Percentiles rank a stretch among this genome's conserved stretches.
Evolutionary conservation across 2,888 invertebrate genomes (phyloP).

Genomic region (Crematogaster levior): DNA sequence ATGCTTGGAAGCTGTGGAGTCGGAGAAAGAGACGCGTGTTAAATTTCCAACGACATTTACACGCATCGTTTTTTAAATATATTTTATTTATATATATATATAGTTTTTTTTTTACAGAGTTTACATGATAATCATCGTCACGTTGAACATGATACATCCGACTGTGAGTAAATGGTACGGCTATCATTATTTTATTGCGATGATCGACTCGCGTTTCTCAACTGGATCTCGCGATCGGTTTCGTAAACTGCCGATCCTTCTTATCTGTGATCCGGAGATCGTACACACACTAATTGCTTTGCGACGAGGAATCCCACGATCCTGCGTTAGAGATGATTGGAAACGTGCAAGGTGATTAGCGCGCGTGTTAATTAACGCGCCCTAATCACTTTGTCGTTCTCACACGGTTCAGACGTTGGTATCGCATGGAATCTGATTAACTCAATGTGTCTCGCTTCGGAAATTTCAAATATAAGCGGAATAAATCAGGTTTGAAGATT

Average conservation of each 20-base stretch:
- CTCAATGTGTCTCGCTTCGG: neutral
- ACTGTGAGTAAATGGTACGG: constrained; percentile 58
- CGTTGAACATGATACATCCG: constrained; percentile 69
- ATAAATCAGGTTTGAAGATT: neutral
- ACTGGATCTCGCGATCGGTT: constrained; percentile 10
- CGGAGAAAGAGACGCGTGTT: no score
- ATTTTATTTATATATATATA: constrained; percentile 60
- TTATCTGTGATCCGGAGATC: neutral
- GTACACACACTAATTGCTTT: constrained; percentile 21
- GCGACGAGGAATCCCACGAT: constrained; percentile 19
- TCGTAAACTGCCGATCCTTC: neutral
- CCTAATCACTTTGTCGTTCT: neutral
- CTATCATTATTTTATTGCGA: constrained; percentile 57
- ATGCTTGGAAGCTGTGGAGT: neutral
- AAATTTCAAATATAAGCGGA: neutral
- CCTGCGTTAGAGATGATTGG: constrained; percentile 21
- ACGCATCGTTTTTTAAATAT: constrained; percentile 19
- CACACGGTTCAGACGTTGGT: neutral
- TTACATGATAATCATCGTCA: constrained; percentile 63
- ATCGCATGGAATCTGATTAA: neutral
- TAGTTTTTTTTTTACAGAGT: constrained; percentile 18
- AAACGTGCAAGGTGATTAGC: constrained; percentile 17
- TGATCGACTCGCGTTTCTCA: constrained; percentile 19
- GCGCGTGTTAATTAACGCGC: constrained; percentile 7
- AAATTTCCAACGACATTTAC: neutral